Conservation (phyloP, 2,888 invertebrate genomes). For the Habroteleia sp. region DNA sequence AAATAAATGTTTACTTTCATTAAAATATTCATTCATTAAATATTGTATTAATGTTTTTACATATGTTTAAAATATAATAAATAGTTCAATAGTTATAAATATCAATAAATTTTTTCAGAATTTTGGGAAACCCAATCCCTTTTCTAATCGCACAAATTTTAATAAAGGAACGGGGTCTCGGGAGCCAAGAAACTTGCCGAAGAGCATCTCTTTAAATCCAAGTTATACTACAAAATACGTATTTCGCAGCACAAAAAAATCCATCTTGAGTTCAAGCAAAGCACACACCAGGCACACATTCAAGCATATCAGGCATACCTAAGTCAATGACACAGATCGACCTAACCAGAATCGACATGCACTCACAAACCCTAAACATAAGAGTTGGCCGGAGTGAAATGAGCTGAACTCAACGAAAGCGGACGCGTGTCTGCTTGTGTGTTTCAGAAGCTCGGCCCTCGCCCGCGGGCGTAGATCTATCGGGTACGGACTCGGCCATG, state of each 20-base stretch:
- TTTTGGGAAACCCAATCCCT: too few relatives aligned
- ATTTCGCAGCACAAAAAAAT: too few relatives aligned
- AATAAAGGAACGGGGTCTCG: conserved; percentile 24
- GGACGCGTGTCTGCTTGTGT: conserved; percentile 81
- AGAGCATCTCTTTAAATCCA: too few relatives aligned
- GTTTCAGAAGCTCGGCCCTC: conserved; percentile 84
- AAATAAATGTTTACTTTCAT: too few relatives aligned
- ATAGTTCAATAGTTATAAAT: too few relatives aligned
- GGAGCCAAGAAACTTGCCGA: not conserved
- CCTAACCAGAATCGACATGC: conserved; percentile 1
- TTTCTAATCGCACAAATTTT: conserved; percentile 24
- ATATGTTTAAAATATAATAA: too few relatives aligned
- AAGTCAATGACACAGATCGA: conserved; percentile 4
- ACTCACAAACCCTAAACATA: conserved; percentile 45
- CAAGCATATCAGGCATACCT: conserved; percentile 6
- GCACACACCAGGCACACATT: conserved; percentile 16
- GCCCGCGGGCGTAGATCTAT: conserved; percentile 82
- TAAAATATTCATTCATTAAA: too few relatives aligned
- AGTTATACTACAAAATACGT: too few relatives aligned
- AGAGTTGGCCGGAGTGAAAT: conserved; percentile 63
- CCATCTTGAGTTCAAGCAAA: conserved; percentile 2
- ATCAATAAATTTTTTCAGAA: too few relatives aligned
- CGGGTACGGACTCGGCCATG: conserved; percentile 84
- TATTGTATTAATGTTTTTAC: too few relatives aligned
- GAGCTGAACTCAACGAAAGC: conserved; percentile 73